phyloP scores from a whole-genome alignment of 2,113 vertebrate genomes.

The Notiomystis cincta region DNA sequence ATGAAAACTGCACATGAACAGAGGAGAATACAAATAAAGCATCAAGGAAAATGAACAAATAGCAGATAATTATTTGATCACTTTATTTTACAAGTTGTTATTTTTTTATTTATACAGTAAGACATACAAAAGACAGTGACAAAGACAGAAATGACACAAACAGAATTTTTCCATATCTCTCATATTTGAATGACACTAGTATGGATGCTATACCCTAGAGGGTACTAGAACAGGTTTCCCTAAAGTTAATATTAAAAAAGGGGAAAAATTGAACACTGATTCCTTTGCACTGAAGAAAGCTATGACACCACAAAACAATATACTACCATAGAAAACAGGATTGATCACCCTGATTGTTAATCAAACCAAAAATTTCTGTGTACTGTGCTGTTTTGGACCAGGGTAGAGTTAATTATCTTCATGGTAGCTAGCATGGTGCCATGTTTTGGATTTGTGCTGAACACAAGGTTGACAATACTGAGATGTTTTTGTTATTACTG shows the following conservation, averaged over 20 bases:
- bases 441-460: neutral
- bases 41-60: neutral
- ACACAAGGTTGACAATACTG: neutral
- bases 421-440: neutral
- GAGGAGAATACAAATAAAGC: neutral
- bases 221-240: neutral
- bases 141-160: neutral
- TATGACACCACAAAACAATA: neutral
- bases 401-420: neutral
- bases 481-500: neutral
- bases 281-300: neutral
- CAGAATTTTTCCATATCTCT: neutral
- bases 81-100: neutral
- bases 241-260: neutral
- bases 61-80: neutral
- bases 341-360: neutral
- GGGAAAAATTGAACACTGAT: neutral
- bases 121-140: neutral
- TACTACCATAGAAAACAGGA: neutral
- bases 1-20: neutral
- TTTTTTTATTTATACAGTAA: neutral
- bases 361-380: neutral
- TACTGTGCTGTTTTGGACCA: neutral
- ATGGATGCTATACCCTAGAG: neutral
- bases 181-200: neutral